Conservation (phyloP, 1,140 invertebrate species). For the Ips nitidus region DNA sequence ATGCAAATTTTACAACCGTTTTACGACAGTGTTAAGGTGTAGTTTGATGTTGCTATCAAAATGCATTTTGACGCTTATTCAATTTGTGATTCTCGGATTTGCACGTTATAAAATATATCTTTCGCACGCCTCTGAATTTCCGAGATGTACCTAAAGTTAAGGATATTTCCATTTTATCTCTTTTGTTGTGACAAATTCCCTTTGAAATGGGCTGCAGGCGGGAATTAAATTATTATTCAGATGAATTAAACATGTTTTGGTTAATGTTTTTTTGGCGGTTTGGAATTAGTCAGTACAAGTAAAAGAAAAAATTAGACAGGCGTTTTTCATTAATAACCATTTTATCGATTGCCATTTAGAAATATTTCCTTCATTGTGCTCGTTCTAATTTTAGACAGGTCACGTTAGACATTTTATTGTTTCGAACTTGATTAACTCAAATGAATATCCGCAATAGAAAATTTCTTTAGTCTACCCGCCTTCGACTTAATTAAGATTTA, state of each 20-base stretch:
- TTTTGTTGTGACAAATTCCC: conserved; percentile 1
- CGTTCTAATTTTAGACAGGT: not conserved
- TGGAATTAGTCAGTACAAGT: no score
- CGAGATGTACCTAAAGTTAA: not conserved
- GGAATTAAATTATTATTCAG: not conserved
- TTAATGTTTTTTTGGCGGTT: not conserved
- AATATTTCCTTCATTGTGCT: no score
- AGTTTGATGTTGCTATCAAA: not conserved
- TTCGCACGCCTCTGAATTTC: not conserved
- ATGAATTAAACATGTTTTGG: conserved; percentile 2
- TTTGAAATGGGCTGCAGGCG: not conserved
- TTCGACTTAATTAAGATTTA: conserved; percentile 32
- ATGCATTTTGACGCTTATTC: not conserved
- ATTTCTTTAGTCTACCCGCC: conserved; percentile 17
- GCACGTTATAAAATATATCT: not conserved
- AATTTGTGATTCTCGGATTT: not conserved
- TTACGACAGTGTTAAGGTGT: not conserved
- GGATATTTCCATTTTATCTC: not conserved
- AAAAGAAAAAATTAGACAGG: no score
- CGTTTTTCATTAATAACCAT: no score
- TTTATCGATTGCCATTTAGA: no score
- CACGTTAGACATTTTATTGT: conserved; percentile 16
- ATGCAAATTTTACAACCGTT: conserved; percentile 14
- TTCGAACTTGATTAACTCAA: conserved; percentile 16
- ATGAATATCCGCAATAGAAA: conserved; percentile 24